Evolutionary conservation across 2,888 invertebrate species (phyloP).

Genomic region (Tipula confusa): DNA sequence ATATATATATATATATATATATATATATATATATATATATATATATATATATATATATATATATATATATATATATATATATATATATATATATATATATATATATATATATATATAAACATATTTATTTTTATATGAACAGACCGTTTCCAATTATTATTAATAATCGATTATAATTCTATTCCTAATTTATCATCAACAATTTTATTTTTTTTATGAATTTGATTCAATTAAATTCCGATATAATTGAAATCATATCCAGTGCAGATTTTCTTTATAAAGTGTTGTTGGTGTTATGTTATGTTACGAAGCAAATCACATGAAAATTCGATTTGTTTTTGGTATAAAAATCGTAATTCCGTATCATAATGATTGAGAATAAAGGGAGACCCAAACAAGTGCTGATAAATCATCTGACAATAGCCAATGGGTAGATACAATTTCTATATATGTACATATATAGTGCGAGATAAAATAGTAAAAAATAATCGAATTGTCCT

Average conservation of each 20-base stretch:
- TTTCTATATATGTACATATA: neutral
- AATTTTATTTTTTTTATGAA: too few relatives aligned
- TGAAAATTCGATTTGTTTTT: neutral
- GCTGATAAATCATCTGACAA: neutral
- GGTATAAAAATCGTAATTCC: neutral
- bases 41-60: too few relatives aligned
- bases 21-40: too few relatives aligned
- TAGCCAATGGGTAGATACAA: too few relatives aligned
- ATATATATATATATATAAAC: too few relatives aligned
- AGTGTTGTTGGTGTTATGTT: neutral
- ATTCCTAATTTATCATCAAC: neutral
- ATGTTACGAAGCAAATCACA: neutral
- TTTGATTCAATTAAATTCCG: neutral
- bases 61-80: too few relatives aligned
- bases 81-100: too few relatives aligned
- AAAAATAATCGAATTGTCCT: neutral
- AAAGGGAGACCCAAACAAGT: neutral
- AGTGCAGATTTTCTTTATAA: neutral
- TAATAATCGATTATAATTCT: slow-evolving; percentile 3
- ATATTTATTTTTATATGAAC: neutral
- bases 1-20: too few relatives aligned
- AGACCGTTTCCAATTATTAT: neutral
- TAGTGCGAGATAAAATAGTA: neutral
- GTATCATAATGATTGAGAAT: neutral
- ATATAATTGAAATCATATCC: neutral